These are phyloP conservation scores for Acrossocheilus wenchowensis DNA, from an alignment of 2,797 vertebrate genomes.

Conservation along the genomic window DNA sequence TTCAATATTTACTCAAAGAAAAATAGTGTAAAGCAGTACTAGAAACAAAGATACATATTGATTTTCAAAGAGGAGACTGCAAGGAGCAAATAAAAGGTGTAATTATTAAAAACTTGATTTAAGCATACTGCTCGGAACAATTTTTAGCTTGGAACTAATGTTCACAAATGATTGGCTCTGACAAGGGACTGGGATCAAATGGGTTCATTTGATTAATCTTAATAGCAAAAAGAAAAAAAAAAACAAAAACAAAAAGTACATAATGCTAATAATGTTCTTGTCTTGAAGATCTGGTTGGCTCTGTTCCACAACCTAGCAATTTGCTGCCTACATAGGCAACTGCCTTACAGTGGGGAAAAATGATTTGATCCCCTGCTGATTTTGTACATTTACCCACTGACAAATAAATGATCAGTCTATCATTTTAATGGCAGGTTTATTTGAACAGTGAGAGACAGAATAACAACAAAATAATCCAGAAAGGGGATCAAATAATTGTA, in stretches of 20 bases:
- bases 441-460: too few species aligned
- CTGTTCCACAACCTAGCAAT: slow-evolving; percentile 1
- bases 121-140: not conserved
- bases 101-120: not conserved
- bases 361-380: too few species aligned
- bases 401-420: too few species aligned
- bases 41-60: not conserved
- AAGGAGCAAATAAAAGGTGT: not conserved
- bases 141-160: not conserved
- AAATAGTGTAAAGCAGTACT: not conserved
- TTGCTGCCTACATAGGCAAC: not conserved
- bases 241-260: not conserved
- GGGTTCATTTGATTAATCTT: not conserved
- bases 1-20: slow-evolving; percentile 14
- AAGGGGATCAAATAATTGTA: too few species aligned
- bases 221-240: not conserved
- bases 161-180: slow-evolving; percentile 21
- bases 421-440: too few species aligned
- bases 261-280: not conserved
- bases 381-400: too few species aligned
- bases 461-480: too few species aligned
- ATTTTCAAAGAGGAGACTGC: not conserved
- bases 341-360: not conserved
- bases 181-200: not conserved
- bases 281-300: not conserved